Percentiles rank a stretch among this genome's conserved stretches.
phyloP scores from a whole-genome alignment of 2,113 vertebrate species.

The Suncus etruscus region DNA sequence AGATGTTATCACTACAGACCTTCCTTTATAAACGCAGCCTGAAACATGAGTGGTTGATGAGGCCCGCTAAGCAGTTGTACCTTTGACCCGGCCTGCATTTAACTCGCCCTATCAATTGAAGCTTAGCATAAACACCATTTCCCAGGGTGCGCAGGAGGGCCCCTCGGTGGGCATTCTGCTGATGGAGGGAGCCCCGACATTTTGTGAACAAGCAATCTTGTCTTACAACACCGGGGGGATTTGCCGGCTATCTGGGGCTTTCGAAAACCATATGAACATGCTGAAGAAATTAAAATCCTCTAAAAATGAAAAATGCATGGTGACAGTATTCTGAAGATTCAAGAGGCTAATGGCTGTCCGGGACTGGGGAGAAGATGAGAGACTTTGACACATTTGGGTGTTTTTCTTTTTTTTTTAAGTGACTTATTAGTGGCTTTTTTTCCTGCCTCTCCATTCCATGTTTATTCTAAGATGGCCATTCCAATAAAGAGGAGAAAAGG shows the following conservation, averaged over 20 bases:
- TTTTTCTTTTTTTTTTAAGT: conserved; percentile 45
- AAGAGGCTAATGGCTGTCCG: conserved; percentile 83
- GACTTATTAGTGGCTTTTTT: conserved; percentile 69
- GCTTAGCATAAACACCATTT: conserved; percentile 93
- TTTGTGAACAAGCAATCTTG: conserved; percentile 92
- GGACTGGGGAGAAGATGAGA: conserved; percentile 64
- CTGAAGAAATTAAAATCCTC: conserved; percentile 92
- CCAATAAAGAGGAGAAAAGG: conserved; percentile 9
- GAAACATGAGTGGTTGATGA: conserved; percentile 93
- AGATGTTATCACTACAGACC: conserved; percentile 92
- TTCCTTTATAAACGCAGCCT: conserved; percentile 90
- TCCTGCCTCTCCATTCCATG: conserved; percentile 62
- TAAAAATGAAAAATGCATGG: conserved; percentile 90
- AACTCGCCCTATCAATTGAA: conserved; percentile 94
- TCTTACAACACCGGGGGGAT: conserved; percentile 94
- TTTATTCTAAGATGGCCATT: conserved; percentile 63
- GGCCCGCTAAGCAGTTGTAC: conserved; percentile 93
- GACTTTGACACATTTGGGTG: conserved; percentile 68
- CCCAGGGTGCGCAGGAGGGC: conserved; percentile 90
- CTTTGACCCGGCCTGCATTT: conserved; percentile 92
- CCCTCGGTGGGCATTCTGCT: conserved; percentile 87
- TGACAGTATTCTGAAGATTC: conserved; percentile 89
- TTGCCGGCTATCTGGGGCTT: conserved; percentile 90
- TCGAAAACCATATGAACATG: conserved; percentile 92
- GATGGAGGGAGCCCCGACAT: conserved; percentile 92